Evolutionary conservation across 2,888 invertebrate species (phyloP), one percentile per base, ranked within the genome.

Genomic region (Melanotus villosus): DNA sequence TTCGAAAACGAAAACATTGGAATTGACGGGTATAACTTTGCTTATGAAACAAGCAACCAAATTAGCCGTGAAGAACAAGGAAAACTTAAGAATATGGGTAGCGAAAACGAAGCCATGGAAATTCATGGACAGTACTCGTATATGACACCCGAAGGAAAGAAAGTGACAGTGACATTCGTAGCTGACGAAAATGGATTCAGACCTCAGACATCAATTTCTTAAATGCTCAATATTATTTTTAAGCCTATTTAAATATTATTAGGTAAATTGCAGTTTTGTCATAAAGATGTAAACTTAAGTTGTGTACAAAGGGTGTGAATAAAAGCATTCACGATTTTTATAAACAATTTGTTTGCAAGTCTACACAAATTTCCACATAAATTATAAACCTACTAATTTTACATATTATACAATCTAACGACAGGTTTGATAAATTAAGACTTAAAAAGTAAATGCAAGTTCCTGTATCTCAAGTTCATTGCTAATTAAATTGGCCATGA

Each of bases 1-100:
- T 89, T 88, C 76, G 90, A 90, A 45, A 85, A 85, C 71, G 87
- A 90, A 79, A 90, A 89, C 71, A 85, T 85, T 67, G 89, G 88
- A 50, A 80, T 88, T 19, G 88, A 88, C 73, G 84, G 87, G 54
- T 91, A 90, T 82, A 87, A 84, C 72, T 90, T 88, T 74, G 86
- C 89, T 89, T 73, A 26, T 1, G 80, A 85, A 72, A 87, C 85
- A 66, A 84, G 83, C 70, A 83, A 87, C 70, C 87, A 86, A 52
- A 85, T 81, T 47, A 0, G 57, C 0, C 76, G 71, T 0, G 32
- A 79, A 0, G 86, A 84, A 62, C 1, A 77, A 0, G 88, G 81
- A 0, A 63, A 58, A 26, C 65, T 88, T 56, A 82, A 82, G 76
- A 86, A 87, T 77, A 65, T 69, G 0, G 87, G 87, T 1, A 70